phyloP scores from a whole-genome alignment of 2,797 vertebrate species.

The Hipposideros larvatus region DNA sequence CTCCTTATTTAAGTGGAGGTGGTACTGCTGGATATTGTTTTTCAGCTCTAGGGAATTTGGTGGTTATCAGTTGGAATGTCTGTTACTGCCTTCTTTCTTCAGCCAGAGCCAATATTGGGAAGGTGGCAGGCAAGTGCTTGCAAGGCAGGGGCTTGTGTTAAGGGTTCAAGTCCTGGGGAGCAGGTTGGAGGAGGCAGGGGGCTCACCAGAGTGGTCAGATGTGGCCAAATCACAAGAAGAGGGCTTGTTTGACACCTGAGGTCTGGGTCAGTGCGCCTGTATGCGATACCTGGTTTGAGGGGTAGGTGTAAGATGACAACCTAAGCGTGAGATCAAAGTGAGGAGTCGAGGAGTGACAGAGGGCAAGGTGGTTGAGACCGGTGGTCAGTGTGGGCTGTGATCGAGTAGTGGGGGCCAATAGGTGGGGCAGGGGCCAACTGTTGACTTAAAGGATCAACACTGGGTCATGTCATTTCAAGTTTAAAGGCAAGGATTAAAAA shows the following conservation, averaged over 20 bases:
- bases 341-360: neutral
- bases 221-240: neutral
- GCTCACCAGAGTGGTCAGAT: neutral
- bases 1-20: neutral
- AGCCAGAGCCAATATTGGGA: neutral
- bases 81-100: neutral
- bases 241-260: neutral
- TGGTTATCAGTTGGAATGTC: neutral
- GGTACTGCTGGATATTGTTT: neutral
- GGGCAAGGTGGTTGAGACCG: neutral
- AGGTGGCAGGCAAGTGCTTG: neutral
- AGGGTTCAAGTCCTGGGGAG: neutral
- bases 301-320: neutral
- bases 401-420: neutral
- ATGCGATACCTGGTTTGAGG: neutral
- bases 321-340: neutral
- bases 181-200: neutral
- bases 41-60: neutral
- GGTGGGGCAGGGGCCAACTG: no score
- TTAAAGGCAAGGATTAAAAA: conserved; percentile 14
- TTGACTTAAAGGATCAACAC: neutral
- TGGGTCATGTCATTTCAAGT: neutral
- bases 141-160: neutral
- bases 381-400: neutral
- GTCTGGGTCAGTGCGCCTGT: neutral